A percentile compares a stretch with the other conserved stretches of the same genome.
Evolutionary conservation across 2,113 vertebrate species (phyloP).

Genomic region (Mellivora capensis): DNA sequence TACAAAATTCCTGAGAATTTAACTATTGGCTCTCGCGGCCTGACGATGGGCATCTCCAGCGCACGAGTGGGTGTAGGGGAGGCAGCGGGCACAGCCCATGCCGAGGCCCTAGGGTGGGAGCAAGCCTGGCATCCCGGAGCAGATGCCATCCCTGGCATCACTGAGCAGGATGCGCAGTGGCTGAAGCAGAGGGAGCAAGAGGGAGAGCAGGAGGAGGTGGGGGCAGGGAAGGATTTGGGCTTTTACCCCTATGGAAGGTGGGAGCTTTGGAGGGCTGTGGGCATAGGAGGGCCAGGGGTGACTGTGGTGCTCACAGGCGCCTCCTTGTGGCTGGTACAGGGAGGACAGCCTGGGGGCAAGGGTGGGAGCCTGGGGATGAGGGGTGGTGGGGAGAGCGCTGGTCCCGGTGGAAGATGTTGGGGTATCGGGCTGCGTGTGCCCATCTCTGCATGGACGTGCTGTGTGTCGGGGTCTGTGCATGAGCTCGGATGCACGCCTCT

Average conservation of each 20-base stretch:
- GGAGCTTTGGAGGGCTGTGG: neutral
- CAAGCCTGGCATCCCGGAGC: fast-evolving
- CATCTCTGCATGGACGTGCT: neutral
- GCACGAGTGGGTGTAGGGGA: neutral
- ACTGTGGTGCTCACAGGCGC: neutral
- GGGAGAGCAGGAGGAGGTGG: too few relatives aligned
- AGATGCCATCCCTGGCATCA: fast-evolving
- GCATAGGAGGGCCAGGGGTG: neutral
- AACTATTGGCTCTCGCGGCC: fast-evolving
- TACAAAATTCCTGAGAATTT: neutral
- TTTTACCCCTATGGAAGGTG: neutral
- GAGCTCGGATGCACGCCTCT: neutral
- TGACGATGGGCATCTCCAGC: neutral
- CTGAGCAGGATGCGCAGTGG: neutral
- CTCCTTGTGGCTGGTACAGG: neutral
- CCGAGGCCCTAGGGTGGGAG: neutral
- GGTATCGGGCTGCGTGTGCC: neutral
- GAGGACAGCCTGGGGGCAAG: neutral
- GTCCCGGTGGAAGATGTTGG: fast-evolving
- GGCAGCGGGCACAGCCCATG: neutral
- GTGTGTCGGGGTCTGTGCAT: neutral
- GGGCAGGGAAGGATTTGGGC: neutral
- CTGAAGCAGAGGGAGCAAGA: neutral
- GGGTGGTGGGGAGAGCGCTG: neutral
- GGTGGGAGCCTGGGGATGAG: neutral